Conservation (phyloP, 2,888 invertebrate genomes). For the Apodemia mormo region DNA sequence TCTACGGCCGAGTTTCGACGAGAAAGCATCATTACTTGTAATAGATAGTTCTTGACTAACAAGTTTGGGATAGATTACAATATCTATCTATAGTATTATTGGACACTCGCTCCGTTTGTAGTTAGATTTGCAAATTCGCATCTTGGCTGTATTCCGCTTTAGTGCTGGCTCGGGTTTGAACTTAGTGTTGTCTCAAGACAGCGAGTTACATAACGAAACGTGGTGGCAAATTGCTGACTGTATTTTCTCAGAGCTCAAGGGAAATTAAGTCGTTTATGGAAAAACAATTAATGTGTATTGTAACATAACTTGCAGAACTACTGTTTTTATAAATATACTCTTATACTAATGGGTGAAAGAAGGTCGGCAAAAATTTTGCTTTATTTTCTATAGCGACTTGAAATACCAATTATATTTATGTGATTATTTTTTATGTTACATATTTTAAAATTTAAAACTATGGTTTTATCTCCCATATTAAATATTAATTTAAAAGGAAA, state of each 20-base stretch:
- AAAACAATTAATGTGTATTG: conserved; percentile 32
- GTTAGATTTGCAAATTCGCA: conserved; percentile 17
- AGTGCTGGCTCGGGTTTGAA: conserved; percentile 22
- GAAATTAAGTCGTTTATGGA: conserved; percentile 67
- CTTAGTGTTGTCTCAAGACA: conserved; percentile 49
- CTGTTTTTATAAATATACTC: neutral
- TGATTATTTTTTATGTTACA: no score
- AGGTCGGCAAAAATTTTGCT: no score
- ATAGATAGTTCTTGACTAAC: neutral
- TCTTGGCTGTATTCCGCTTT: conserved; percentile 29
- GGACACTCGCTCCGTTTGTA: neutral
- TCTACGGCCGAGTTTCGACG: no score
- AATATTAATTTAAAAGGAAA: no score
- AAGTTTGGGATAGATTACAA: neutral
- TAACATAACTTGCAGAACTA: neutral
- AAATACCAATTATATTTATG: no score
- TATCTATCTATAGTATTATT: neutral
- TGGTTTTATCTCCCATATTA: no score
- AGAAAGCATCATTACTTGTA: no score
- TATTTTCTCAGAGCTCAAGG: conserved; percentile 52
- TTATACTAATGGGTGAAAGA: no score
- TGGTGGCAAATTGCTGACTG: conserved; percentile 53
- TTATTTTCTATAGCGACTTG: no score
- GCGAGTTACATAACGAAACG: conserved; percentile 54
- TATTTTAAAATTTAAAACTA: no score